Evolutionary conservation across 2,113 vertebrate genomes (phyloP), one percentile per base, ranked within the genome.

Genomic region (Hyla sarda): DNA sequence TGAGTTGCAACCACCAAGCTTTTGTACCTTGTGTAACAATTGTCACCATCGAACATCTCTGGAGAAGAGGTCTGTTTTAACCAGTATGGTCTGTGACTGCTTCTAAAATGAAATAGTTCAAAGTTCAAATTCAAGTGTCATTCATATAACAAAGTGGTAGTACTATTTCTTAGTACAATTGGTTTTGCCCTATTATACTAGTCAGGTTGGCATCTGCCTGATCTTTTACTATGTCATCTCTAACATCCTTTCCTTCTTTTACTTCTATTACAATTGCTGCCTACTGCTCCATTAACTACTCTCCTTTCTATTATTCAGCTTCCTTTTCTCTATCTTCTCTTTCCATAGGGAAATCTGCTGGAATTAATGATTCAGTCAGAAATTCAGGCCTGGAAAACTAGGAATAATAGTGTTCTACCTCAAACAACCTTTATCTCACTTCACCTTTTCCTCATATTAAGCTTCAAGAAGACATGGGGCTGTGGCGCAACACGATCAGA

Each of bases 401-500:
- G 50, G 19, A 79, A 54, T 62, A 74, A 73, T 60, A 30, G 71
- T 82, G 14, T 81, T 85, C 47, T 50, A 88, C 47, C 84, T 50
- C 25, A 73, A 72, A 48, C 87, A 74, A 84, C 88, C 72, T 86
- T 91, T 83, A 89, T 30, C 30, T 9, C 52, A 74, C 28, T 72
- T 56, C 41, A 45, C 88, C 48, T 12, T 88, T 34, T 50, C 23
- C 82, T 87, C 47, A 77, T 30, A 79, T 89, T 71, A 83, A 98
- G 98, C 88, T 94, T 97, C 5, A 97, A 90, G 89, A 95, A 96
- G 87, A 95, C 90, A 21, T 97, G 96, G 95, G 95, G 96, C 85
- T 96, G 95, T 30, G 93, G 95, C 0, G 23, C 60, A 10, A 88
- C 91, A 87, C 95, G 89, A 87, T 93, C 90, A 13, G 91, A 91